These are phyloP conservation scores for Drosophila ogumai DNA, from an alignment of 1,140 invertebrate genomes.

Conservation along the genomic window DNA sequence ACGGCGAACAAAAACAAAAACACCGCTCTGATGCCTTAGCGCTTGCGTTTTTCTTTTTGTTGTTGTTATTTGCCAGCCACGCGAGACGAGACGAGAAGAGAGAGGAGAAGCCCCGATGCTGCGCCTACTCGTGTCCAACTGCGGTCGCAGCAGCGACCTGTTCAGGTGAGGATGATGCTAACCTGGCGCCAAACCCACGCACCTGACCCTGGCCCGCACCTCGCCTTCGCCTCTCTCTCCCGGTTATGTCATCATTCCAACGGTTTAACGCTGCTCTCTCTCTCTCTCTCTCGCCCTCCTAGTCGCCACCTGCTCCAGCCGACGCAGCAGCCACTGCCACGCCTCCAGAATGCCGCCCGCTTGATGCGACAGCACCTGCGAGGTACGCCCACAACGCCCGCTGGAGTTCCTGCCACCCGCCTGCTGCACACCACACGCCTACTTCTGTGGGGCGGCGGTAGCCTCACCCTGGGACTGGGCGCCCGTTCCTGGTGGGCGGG, in stretches of 20 bases:
- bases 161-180: constrained; percentile 42
- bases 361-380: constrained; percentile 56
- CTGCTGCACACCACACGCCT: constrained; percentile 50
- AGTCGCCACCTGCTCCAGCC: constrained; percentile 70
- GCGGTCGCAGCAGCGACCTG: constrained; percentile 55
- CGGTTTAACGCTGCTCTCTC: background rate
- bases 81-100: constrained; percentile 20
- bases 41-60: constrained; percentile 47
- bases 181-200: background rate
- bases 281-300: background rate
- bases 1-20: constrained; percentile 23
- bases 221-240: constrained; percentile 3
- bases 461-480: constrained; percentile 54
- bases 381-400: background rate
- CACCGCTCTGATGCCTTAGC: constrained; percentile 56
- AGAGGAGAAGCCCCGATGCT: constrained; percentile 57
- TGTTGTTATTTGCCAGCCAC: constrained; percentile 44
- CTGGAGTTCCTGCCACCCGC: constrained; percentile 15
- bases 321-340: constrained; percentile 59
- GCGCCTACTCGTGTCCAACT: constrained; percentile 69
- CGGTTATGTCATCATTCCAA: constrained; percentile 70
- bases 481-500: constrained; percentile 54
- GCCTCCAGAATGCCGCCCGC: constrained; percentile 68
- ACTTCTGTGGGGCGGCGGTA: constrained; percentile 64
- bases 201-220: background rate